Percentiles rank a stretch among this genome's conserved stretches.
phyloP scores from a whole-genome alignment of 2,113 vertebrate species.

The Oreocharis arfaki region DNA sequence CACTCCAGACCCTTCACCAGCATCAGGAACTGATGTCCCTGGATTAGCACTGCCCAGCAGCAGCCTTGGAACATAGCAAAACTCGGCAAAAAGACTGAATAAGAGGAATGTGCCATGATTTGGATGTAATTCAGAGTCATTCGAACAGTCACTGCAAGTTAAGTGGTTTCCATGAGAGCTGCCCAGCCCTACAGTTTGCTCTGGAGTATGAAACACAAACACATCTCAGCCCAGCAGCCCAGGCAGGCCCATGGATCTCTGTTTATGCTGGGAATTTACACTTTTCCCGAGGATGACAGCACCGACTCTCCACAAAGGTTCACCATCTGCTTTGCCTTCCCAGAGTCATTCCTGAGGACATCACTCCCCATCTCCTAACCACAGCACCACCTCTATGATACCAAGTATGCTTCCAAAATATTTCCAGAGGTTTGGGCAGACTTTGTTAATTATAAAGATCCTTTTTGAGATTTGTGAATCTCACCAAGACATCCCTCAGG shows the following conservation, averaged over 20 bases:
- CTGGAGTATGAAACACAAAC: background rate
- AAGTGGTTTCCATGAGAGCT: background rate
- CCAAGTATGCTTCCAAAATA: background rate
- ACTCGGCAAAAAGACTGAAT: background rate
- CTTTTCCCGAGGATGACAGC: background rate
- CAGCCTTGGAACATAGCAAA: fast-evolving
- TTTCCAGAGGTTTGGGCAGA: background rate
- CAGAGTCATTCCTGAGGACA: background rate
- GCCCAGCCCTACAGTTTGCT: background rate
- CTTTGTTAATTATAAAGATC: background rate
- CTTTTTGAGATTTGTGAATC: background rate
- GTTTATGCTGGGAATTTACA: background rate
- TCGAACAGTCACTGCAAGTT: background rate
- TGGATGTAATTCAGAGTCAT: background rate
- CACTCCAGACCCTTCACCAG: background rate
- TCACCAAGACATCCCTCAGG: background rate
- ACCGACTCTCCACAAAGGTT: background rate
- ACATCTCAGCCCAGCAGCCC: background rate
- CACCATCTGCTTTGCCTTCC: background rate
- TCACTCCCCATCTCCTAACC: background rate
- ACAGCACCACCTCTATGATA: background rate
- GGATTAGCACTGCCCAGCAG: background rate
- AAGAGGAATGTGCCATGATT: fast-evolving
- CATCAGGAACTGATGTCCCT: background rate
- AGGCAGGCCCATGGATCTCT: background rate